These are phyloP conservation scores for Torymus aiolomorphi DNA, from an alignment of 2,888 invertebrate species.

Conservation along the genomic window DNA sequence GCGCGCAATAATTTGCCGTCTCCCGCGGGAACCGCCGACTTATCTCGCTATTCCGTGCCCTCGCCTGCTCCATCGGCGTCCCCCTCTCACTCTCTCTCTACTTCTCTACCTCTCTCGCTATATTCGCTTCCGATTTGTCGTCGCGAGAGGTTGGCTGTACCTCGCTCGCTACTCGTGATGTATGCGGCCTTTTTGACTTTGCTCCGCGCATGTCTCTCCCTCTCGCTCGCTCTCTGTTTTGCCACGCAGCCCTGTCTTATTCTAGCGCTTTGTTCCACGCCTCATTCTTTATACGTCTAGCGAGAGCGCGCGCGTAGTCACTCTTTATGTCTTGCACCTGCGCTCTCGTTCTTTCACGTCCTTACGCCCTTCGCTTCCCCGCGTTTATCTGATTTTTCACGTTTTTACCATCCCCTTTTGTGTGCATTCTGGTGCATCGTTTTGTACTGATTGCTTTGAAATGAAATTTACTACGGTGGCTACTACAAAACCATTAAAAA, in stretches of 20 bases:
- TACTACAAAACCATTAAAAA: too few relatives aligned
- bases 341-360: too few relatives aligned
- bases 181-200: slow-evolving; percentile 20
- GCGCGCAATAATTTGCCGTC: slow-evolving; percentile 44
- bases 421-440: too few relatives aligned
- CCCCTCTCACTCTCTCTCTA: slow-evolving; percentile 1
- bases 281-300: too few relatives aligned
- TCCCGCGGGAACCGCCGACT: slow-evolving; percentile 18
- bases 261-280: too few relatives aligned
- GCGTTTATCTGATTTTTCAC: too few relatives aligned
- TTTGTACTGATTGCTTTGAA: too few relatives aligned
- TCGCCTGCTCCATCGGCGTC: neutral
- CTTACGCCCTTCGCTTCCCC: too few relatives aligned
- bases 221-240: neutral
- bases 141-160: neutral
- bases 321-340: too few relatives aligned
- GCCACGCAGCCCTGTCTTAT: neutral
- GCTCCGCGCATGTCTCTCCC: neutral
- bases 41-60: neutral
- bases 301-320: too few relatives aligned
- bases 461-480: too few relatives aligned
- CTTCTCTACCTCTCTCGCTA: slow-evolving; percentile 24
- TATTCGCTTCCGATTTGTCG: slow-evolving; percentile 44
- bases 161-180: neutral
- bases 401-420: too few relatives aligned